Evolutionary conservation across 2,797 vertebrate species (phyloP).

Genomic region (Pseudopleuronectes americanus): DNA sequence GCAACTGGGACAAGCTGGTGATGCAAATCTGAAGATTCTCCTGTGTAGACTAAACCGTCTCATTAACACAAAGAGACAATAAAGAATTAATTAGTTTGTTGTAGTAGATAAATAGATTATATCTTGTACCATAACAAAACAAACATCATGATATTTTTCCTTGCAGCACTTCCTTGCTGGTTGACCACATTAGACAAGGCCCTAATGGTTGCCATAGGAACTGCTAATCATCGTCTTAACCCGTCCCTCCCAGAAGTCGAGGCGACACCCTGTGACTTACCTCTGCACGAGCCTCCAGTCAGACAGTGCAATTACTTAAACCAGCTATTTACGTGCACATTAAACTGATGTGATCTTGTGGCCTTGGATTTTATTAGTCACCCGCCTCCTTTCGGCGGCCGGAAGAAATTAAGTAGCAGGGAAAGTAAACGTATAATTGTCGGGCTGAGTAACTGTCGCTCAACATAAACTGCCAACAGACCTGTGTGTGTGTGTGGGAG

Average conservation of each 20-base stretch:
- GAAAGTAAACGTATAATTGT: conserved; percentile 30
- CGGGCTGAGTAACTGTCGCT: conserved; percentile 19
- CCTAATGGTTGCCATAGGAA: conserved; percentile 72
- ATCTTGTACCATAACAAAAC: neutral
- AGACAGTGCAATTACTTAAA: conserved; percentile 38
- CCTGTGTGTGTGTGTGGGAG: neutral
- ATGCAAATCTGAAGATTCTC: no score
- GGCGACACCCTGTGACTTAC: conserved; percentile 17
- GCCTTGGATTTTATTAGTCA: conserved; percentile 36
- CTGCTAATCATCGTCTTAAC: conserved; percentile 44
- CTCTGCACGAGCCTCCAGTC: conserved; percentile 18
- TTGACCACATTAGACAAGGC: conserved; percentile 4
- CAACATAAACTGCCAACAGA: neutral
- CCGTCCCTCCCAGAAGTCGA: conserved; percentile 44
- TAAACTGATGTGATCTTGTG: conserved; percentile 40
- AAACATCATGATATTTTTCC: conserved; percentile 3
- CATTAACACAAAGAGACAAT: no score
- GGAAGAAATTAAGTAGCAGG: conserved; percentile 18
- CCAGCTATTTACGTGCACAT: conserved; percentile 45
- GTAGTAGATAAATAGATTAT: no score
- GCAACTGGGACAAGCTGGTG: no score
- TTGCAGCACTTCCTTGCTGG: neutral
- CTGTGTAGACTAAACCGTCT: no score
- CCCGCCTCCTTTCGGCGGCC: conserved; percentile 16
- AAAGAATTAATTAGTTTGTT: no score